Conservation (phyloP, 2,797 vertebrate species). For the Anguilla marmorata region DNA sequence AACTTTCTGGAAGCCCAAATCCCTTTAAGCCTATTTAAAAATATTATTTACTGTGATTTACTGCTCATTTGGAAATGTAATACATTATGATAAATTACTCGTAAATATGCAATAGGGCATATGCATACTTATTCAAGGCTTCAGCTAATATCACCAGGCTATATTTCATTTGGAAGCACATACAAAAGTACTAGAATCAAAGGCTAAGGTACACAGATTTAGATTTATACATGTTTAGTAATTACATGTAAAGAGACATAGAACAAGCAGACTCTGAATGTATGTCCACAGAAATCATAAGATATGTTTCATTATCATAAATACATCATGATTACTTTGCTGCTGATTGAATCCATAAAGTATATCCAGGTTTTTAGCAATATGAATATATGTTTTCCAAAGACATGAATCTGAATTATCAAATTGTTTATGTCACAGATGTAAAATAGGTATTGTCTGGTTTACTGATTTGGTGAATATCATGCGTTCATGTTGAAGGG, state of each 20-base stretch:
- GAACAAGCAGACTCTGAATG: background rate
- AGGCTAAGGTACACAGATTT: background rate
- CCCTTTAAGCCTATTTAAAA: background rate
- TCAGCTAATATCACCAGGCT: background rate
- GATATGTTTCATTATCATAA: background rate
- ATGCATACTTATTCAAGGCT: background rate
- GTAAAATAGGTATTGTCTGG: background rate
- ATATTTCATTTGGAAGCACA: background rate
- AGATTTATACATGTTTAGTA: background rate
- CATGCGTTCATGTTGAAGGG: background rate
- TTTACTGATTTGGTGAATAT: background rate
- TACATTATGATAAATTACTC: background rate
- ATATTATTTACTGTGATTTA: background rate
- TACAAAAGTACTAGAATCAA: background rate
- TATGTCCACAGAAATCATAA: background rate
- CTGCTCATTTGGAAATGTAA: background rate
- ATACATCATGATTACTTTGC: background rate
- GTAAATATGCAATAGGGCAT: background rate
- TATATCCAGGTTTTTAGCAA: background rate
- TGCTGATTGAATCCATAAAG: background rate
- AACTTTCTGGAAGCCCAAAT: background rate
- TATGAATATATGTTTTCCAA: background rate
- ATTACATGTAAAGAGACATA: background rate
- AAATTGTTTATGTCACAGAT: background rate
- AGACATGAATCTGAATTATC: background rate